Evolutionary conservation across 2,113 vertebrate genomes (phyloP), one percentile per base, ranked within the genome.

Genomic region (Scalopus aquaticus): DNA sequence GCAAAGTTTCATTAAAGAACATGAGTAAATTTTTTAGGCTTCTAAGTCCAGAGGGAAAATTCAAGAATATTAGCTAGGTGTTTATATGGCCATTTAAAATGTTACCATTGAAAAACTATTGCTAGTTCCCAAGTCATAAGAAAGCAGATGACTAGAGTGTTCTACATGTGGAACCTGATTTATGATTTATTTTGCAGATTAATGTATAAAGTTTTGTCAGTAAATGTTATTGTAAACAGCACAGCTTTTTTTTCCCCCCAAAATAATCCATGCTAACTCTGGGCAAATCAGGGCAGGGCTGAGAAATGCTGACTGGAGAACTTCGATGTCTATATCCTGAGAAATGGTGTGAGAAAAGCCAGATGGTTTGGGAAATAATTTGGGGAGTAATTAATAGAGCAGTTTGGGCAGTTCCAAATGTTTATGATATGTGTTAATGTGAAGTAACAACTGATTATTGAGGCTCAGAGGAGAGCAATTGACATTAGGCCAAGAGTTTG

Each of bases 221-320:
- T 78, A 19, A 26, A 4, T 54, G 10, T 28, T 37, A 64, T 44
- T 69, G 56, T 24, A 42, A 91, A 69, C 9, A 67, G 3, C 1
- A 13, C 16, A 86, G 73, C 8, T 54, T 39, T 85, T 28, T 73
- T 69, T 73, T 30, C 35, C 72, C 91, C 81, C 93, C 82, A 72
- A 54, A 54, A 84, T 13, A 60, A 17, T 5, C 26, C 2, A 70
- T 60, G 12, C 6, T 69, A 39, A 44, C 9, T 22, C 4, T 49
- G 37, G 49, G 17, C 6, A 69, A 56, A 39, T n/a, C n/a, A n/a
- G n/a, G n/a, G n/a, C n/a, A n/a, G n/a, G n/a, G n/a, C n/a, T n/a
- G n/a, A n/a, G n/a, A n/a, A n/a, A n/a, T n/a, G n/a, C n/a, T n/a
- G n/a, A n/a, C n/a, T n/a, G n/a, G n/a, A n/a, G n/a, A n/a, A n/a